phyloP scores from a whole-genome alignment of 37 sponge, comb jelly and placozoan species.

The Cladorhizidae sp. region DNA sequence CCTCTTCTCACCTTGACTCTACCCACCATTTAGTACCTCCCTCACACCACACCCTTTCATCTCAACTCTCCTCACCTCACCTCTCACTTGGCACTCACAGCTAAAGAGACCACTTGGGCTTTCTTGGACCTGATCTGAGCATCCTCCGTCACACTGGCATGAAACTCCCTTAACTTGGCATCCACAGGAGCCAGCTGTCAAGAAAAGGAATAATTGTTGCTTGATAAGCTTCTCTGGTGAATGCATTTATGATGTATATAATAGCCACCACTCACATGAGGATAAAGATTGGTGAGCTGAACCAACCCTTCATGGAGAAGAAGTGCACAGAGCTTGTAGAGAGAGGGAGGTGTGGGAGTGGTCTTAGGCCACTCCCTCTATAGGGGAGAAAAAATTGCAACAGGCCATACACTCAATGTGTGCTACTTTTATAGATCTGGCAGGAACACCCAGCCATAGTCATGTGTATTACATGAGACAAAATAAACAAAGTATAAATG shows the following conservation, averaged over 20 bases:
- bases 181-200: slow-evolving; percentile 62
- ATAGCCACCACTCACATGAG: slow-evolving; percentile 60
- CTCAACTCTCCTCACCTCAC: not conserved
- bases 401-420: too few relatives aligned
- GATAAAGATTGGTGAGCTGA: slow-evolving; percentile 66
- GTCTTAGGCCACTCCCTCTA: slow-evolving; percentile 5
- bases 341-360: slow-evolving; percentile 44
- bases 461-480: too few relatives aligned
- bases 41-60: too few relatives aligned
- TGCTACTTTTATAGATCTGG: too few relatives aligned
- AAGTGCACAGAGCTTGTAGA: slow-evolving; percentile 82
- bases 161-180: slow-evolving; percentile 44
- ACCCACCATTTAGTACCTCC: too few relatives aligned
- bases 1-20: too few relatives aligned
- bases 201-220: not conserved
- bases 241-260: not conserved
- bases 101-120: slow-evolving; percentile 66
- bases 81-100: slow-evolving; percentile 27
- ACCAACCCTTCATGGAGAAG: slow-evolving; percentile 79
- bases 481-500: too few relatives aligned
- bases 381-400: not conserved
- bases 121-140: slow-evolving; percentile 56
- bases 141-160: slow-evolving; percentile 50
- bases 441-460: too few relatives aligned
- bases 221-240: not conserved